These are phyloP conservation scores for Sylvilagus bachmani DNA, from an alignment of 2,113 vertebrate species.

Conservation along the genomic window DNA sequence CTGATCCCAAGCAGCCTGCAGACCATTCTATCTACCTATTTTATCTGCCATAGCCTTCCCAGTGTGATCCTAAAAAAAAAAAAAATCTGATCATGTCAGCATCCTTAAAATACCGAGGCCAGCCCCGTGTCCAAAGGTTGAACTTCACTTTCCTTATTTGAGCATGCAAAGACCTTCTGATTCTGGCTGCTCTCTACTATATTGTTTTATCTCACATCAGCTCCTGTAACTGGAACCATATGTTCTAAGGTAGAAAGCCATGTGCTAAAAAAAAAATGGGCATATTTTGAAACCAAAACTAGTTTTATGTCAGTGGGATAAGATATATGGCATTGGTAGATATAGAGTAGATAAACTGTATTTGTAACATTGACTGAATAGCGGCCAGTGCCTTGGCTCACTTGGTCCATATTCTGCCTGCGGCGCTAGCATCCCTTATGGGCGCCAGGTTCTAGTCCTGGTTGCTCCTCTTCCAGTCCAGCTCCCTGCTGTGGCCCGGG, in stretches of 20 bases:
- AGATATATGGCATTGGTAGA: neutral
- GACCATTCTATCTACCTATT: neutral
- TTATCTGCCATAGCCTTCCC: neutral
- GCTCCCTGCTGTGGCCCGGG: too few species aligned
- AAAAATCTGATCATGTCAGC: slow-evolving; percentile 30
- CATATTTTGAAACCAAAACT: neutral
- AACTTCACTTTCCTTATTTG: slow-evolving; percentile 61
- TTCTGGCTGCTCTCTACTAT: neutral
- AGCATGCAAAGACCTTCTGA: neutral
- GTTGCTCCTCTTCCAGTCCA: too few species aligned
- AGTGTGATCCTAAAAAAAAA: slow-evolving; percentile 15
- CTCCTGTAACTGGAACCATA: neutral
- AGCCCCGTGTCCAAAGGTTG: neutral
- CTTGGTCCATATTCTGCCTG: too few species aligned
- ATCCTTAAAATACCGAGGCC: neutral
- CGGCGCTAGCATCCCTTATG: too few species aligned
- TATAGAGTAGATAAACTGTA: neutral
- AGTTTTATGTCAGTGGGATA: neutral
- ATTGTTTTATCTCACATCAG: neutral
- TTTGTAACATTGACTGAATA: neutral
- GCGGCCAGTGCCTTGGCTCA: too few species aligned
- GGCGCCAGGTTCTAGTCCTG: too few species aligned
- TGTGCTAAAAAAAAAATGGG: neutral
- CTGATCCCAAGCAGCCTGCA: neutral
- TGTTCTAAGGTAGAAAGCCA: neutral